phyloP scores from a whole-genome alignment of 2,113 vertebrate species.

The Cheirogaleus medius region DNA sequence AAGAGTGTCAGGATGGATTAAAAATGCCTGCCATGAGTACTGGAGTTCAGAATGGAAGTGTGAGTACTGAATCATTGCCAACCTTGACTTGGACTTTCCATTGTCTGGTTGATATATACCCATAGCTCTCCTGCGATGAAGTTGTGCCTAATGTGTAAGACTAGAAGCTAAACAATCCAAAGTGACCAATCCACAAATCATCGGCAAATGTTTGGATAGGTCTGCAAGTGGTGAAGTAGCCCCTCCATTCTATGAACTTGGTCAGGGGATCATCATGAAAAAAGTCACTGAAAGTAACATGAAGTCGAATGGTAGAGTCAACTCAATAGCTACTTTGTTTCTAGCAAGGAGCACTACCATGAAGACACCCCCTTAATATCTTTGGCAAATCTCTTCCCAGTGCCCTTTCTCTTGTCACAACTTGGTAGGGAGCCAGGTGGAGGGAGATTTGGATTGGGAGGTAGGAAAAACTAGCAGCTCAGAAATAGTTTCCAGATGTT shows the following conservation, averaged over 20 bases:
- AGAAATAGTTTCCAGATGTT: neutral
- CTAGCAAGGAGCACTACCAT: neutral
- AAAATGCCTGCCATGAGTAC: neutral
- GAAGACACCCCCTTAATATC: neutral
- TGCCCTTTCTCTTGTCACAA: neutral
- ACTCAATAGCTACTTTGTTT: neutral
- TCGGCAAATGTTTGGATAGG: neutral
- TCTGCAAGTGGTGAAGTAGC: neutral
- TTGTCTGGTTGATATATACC: neutral
- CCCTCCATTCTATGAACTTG: too few species aligned
- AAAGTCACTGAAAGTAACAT: neutral
- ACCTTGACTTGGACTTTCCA: neutral
- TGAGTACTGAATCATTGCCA: neutral
- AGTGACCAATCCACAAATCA: neutral
- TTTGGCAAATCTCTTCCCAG: neutral
- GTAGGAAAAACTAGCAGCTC: neutral
- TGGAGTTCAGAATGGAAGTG: neutral
- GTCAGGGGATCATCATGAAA: neutral
- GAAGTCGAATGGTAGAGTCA: neutral
- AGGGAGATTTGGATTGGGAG: neutral
- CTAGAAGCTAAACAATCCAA: neutral
- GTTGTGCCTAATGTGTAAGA: neutral
- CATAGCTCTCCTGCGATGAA: neutral
- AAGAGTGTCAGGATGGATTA: neutral
- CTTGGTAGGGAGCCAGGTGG: neutral